phyloP scores from a whole-genome alignment of 2,113 vertebrate genomes.

The Limanda limanda region DNA sequence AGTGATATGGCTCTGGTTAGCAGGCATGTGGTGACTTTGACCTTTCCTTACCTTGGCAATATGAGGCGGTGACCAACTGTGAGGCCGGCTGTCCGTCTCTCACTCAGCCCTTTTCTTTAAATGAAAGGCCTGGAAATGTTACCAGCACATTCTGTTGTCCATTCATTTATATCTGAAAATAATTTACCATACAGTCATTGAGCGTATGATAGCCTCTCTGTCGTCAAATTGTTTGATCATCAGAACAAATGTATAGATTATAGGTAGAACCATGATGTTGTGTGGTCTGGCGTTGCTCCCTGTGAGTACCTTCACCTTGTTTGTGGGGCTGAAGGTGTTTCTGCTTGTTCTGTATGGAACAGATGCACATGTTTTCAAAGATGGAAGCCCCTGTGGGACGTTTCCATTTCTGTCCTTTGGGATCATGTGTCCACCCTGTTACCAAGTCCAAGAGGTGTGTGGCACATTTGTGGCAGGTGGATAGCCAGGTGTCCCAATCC shows the following conservation, averaged over 20 bases:
- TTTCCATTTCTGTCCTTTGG: constrained; percentile 15
- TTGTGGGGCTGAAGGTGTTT: neutral
- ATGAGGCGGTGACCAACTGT: constrained; percentile 70
- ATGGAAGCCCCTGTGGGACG: constrained; percentile 19
- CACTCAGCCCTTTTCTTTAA: constrained; percentile 53
- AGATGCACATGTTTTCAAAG: constrained; percentile 53
- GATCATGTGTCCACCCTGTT: constrained; percentile 50
- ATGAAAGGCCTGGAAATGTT: constrained; percentile 38
- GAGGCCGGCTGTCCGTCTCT: constrained; percentile 77
- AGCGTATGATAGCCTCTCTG: neutral
- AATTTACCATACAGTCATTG: neutral
- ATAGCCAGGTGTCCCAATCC: constrained; percentile 55
- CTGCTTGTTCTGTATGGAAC: constrained; percentile 22
- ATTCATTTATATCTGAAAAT: constrained; percentile 14
- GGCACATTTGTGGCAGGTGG: constrained; percentile 63
- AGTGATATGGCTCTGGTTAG: constrained; percentile 50
- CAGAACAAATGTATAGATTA: neutral
- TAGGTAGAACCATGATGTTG: neutral
- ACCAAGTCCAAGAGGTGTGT: constrained; percentile 40
- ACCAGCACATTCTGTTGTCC: constrained; percentile 28
- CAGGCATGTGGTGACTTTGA: constrained; percentile 75
- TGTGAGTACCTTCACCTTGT: constrained; percentile 3
- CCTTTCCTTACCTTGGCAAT: constrained; percentile 77
- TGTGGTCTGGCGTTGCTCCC: constrained; percentile 11
- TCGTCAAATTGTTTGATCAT: neutral